Base-by-base conservation (phyloP, 2,113 vertebrate species). In the Mus spicilegus region DNA sequence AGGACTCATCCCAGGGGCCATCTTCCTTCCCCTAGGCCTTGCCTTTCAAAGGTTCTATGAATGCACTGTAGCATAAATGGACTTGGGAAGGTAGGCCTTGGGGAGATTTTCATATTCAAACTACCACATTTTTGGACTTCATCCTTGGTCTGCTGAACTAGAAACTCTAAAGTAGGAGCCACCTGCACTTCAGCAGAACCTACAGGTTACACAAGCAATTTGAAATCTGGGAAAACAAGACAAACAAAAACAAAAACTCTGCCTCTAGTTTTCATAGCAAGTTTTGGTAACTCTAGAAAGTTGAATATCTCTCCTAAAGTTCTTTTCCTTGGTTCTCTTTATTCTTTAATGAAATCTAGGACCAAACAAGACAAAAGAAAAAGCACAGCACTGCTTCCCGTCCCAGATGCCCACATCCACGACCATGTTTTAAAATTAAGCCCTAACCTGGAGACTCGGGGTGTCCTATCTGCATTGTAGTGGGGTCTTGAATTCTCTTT, bases 331-430 rank as follows among this genome's bases (percentile, higher is more conserved):
- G 3, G 3, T 58, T 39, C 91, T 96, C 93, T 24, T 54, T 63
- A 61, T 61, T 89, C 22, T 95, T 56, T 72, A n/a, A 69, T 80
- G 75, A 93, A 93, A 94, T 91, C 24, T 87, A n/a, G 14, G 36
- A 72, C 58, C 69, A 88, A n/a, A 61, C 46, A 90, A 8, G 80
- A 42, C 22, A 65, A 22, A 33, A 3, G 7, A 2, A 7, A 63
- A 78, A 69, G 65, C 5, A 11, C 7, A 30, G 49, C 26, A 24
- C 61, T 46, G 4, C 30, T 33, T 17, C 22, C 26, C 24, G 12
- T 33, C 22, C 22, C 26, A 36, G 12, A 85, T 12, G 0, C 30
- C 36, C 70, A 84, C 58, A 95, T 73, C 42, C 39, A 72, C 56
- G 11, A 70, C 63, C 87, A 46, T 61, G 51, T 75, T 5, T 89